Evolutionary conservation across 2,797 vertebrate species (phyloP), one percentile per base, ranked within the genome.

Genomic region (Rhincodon typus): DNA sequence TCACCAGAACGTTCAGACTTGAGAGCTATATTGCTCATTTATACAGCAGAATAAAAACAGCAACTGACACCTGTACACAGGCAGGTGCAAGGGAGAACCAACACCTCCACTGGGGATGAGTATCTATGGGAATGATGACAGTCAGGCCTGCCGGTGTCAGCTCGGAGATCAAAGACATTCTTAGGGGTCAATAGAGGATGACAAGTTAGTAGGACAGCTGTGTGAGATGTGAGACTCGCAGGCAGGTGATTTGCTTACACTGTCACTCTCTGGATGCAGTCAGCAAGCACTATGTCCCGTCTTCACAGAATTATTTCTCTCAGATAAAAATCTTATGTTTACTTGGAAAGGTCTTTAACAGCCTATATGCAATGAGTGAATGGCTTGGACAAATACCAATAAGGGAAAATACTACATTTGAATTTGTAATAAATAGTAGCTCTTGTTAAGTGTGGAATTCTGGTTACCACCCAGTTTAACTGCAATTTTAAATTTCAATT

Each of bases 391-490:
- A 95, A 82, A 95, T 86, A 95, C 42, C 87, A 95, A 96, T 90
- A 96, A 96, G 79, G 90, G 27, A 72, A 96, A 96, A 96, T 72
- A 34, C 96, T 96, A 93, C 6, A 53, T 57, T 67, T 30, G 84
- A 94, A 74, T 94, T 96, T 96, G 96, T 79, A 25, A 25, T 66
- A 95, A 96, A 1, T 5, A 69, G 10, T 84, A 95, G 15, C 2
- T 3, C n/a, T n/a, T n/a, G n/a, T n/a, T n/a, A n/a, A n/a, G n/a
- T n/a, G n/a, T n/a, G n/a, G n/a, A n/a, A n/a, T n/a, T n/a, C n/a
- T 96, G 96, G 97, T 97, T 97, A 97, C 97, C 97, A 96, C 96
- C 96, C 96, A 46, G 96, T 96, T 96, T 97, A 97, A 97, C 96
- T 96, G 96, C 96, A 96, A 96, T 96, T 94, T 96, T 97, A 97